Evolutionary conservation across 2,797 vertebrate genomes (phyloP).

Genomic region (Parauchenoglanis punctatus): DNA sequence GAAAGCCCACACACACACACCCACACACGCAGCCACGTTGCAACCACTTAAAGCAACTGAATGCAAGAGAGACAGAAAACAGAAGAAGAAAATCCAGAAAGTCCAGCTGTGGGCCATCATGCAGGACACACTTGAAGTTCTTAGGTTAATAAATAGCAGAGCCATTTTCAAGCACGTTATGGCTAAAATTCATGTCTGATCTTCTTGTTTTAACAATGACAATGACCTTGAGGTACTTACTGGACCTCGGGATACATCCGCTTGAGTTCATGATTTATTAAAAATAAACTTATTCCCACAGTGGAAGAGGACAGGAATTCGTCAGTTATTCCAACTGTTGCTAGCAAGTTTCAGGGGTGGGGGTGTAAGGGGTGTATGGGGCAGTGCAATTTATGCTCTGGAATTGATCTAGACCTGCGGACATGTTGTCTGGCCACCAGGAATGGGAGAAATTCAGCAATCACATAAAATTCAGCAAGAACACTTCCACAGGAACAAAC

Average conservation of each 20-base stretch:
- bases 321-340: not conserved
- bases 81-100: slow-evolving; percentile 24
- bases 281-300: not conserved
- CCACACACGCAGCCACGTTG: not conserved
- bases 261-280: not conserved
- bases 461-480: not conserved
- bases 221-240: not conserved
- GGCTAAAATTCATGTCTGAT: not conserved
- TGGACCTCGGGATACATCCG: not conserved
- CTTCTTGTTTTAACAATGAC: not conserved
- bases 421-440: not conserved
- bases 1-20: not conserved
- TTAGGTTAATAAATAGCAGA: not conserved
- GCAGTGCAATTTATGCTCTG: not conserved
- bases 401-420: not conserved
- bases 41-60: not conserved
- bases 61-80: not conserved
- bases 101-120: not conserved
- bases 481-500: not conserved
- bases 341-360: not conserved
- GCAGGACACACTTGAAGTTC: not conserved
- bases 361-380: too few species aligned
- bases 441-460: not conserved
- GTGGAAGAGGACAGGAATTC: not conserved
- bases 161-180: not conserved